Evolutionary conservation across 2,113 vertebrate genomes (phyloP), one percentile per base, ranked within the genome.

Genomic region (Microtus richardsoni): DNA sequence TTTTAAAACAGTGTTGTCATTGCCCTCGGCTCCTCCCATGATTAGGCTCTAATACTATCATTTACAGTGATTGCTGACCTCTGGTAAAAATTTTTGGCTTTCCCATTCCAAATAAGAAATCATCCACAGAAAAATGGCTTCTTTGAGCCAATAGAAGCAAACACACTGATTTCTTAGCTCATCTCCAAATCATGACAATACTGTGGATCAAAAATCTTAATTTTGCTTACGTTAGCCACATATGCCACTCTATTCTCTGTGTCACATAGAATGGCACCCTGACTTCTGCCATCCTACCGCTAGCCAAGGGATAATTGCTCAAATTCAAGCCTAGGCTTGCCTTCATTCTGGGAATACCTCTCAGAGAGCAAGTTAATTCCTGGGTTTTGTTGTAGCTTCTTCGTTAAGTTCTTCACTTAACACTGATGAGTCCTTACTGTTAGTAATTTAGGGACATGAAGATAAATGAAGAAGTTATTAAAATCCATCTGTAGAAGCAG

Each of bases 231-330:
- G 78, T 94, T 79, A 77, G 58, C 66, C 94, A 91, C 85, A 97
- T 93, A 97, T 91, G 66, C 82, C 94, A 94, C 95, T 96, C 44
- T 96, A 75, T 97, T 95, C 87, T 93, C 89, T 94, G 1, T 21
- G 22, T 88, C 96, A 95, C 88, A 84, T 80, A 96, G 92, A 94
- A 44, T 93, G 58, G 93, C 82, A 75, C 54, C 96, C 98, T 95
- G 95, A 91, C 97, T 80, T 97, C 83, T 9, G 93, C 95, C 84
- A 66, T 89, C 82, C 91, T 91, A 77, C 93, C 85, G 98, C 96
- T 97, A 97, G 96, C 96, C 97, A 97, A 93, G 94, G 97, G 93
- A 79, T 96, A 97, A 98, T 97, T 98, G 95, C 91, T 98, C 97
- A 91, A 93, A 95, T 60, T 44, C 91, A 62, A 16, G 89, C 86